These are phyloP conservation scores for Sogatella furcifera DNA, from an alignment of 1,140 invertebrate species.

Conservation along the genomic window DNA sequence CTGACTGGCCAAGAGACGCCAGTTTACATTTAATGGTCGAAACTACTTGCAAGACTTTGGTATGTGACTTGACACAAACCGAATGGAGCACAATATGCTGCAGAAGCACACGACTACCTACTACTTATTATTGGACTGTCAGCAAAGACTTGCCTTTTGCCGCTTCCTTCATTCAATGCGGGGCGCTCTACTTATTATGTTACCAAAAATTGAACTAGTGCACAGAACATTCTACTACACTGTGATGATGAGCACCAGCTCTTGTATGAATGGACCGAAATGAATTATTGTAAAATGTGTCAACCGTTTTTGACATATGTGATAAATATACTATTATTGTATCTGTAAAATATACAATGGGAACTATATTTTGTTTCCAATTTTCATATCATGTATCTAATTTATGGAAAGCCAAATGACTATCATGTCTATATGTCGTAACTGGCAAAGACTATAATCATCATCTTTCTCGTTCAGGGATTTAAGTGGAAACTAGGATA, in stretches of 20 bases:
- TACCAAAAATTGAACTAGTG: neutral
- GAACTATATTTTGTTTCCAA: no score
- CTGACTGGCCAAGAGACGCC: conserved; percentile 98
- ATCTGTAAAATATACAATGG: no score
- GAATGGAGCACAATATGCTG: neutral
- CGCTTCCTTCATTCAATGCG: neutral
- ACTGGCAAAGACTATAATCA: no score
- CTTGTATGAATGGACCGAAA: neutral
- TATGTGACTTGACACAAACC: neutral
- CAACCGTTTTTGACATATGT: neutral
- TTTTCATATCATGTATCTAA: no score
- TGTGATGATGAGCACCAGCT: neutral
- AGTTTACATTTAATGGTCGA: conserved; percentile 80
- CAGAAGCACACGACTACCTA: neutral
- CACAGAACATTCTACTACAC: neutral
- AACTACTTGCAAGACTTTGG: neutral
- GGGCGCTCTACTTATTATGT: neutral
- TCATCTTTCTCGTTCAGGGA: no score
- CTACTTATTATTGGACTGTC: neutral
- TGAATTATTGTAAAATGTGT: neutral
- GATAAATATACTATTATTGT: neutral
- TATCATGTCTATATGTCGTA: no score
- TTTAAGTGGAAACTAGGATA: no score
- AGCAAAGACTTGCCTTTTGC: neutral
- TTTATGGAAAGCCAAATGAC: no score